Percentiles rank a stretch among this genome's conserved stretches.
These are phyloP conservation scores for Microcebus jonahi DNA, from an alignment of 2,113 vertebrate genomes.

Conservation along the genomic window DNA sequence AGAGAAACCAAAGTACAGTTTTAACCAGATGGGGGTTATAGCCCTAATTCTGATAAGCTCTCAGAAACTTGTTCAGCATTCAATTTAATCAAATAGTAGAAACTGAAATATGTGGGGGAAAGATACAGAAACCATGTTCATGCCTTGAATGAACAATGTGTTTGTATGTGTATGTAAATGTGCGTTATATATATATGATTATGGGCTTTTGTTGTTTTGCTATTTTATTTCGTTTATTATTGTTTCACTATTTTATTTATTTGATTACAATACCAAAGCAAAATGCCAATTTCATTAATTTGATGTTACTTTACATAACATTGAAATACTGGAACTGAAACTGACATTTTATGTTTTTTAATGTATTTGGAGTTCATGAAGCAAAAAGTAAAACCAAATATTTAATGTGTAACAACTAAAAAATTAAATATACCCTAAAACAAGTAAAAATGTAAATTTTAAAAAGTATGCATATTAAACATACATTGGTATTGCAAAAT, in stretches of 20 bases:
- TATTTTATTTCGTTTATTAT: neutral
- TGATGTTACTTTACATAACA: neutral
- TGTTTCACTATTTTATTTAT: neutral
- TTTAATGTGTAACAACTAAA: neutral
- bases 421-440: neutral
- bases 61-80: neutral
- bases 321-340: neutral
- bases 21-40: neutral
- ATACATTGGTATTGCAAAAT: neutral
- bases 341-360: neutral
- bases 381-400: slow-evolving; percentile 5
- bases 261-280: neutral
- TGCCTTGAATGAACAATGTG: neutral
- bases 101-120: neutral
- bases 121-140: neutral
- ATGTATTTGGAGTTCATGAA: slow-evolving; percentile 7
- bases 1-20: neutral
- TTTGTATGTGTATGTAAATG: no score
- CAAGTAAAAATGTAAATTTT: neutral
- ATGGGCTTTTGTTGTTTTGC: neutral
- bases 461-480: neutral
- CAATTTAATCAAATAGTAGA: neutral
- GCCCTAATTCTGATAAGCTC: neutral
- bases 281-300: neutral
- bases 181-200: neutral